Base-by-base conservation (phyloP, 2,888 invertebrate species). In the Unio delphinus region DNA sequence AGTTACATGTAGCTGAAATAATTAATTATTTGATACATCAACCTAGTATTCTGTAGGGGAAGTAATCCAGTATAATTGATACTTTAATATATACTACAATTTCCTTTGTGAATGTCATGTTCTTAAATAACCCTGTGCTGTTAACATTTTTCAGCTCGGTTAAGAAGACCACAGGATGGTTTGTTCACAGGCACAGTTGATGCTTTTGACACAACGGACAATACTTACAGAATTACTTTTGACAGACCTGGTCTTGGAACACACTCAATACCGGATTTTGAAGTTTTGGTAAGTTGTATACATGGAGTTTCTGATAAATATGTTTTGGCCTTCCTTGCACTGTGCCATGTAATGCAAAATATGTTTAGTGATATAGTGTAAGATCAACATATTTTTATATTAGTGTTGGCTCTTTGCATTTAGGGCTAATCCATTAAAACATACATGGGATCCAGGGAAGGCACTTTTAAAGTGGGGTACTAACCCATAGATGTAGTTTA, bases 231-330 rank as follows among this genome's bases (percentile, higher is more conserved):
- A 83, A 95, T 99, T 80, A 95, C 96, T 2, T 98, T 99, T 91
- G 98, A 98, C 90, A 92, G 97, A 66, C 93, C 94, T 61, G 97
- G 96, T 61, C 92, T 98, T 59, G 98, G 98, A 1, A 97, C 97
- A 7, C 96, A 98, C 90, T 96, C 97, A 67, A 95, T 98, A 74
- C 97, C 97, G 30, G 98, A 99, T 91, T 97, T 94, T 91, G 98
- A 98, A 93, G 98, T 98, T 75, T 92, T 97, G 78, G 87, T 87
- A 73, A 73, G 82, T 79, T 23, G n/a, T n/a, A 23, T 15, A 26
- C 65, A 26, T 7, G 3, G 6, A 11, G 23, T 61, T 6, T 15
- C 11, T 28, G 8, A 23, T 58, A 7, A 61, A 61, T 17, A 30
- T 61, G 18, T 56, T 56, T 34, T 3, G 15, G 15, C 18, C 26